Percentiles rank a stretch among this genome's conserved stretches.
These are phyloP conservation scores for Hybognathus amarus DNA, from an alignment of 2,797 vertebrate genomes.

Conservation along the genomic window DNA sequence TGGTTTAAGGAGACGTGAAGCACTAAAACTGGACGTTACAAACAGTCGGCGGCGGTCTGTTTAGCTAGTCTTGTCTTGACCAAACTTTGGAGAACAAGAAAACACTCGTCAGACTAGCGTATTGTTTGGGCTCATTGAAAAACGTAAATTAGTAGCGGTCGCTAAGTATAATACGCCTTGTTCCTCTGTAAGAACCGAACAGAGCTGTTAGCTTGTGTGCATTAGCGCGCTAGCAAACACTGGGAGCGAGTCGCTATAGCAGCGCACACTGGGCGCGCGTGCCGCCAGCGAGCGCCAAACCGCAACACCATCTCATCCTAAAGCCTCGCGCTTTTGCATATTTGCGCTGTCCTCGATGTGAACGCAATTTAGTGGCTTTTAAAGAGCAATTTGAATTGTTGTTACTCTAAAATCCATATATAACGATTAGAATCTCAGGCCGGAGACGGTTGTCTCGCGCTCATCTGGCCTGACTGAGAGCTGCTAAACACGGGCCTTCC, in stretches of 20 bases:
- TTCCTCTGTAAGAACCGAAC: not conserved
- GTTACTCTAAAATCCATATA: not conserved
- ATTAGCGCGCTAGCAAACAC: conserved; percentile 30
- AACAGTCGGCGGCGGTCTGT: not conserved
- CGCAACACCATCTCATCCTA: not conserved
- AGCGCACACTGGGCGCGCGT: not conserved
- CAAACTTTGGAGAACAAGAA: not conserved
- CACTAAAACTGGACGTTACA: not conserved
- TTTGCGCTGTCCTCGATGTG: not conserved
- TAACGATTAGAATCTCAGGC: not conserved
- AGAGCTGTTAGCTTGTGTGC: not conserved
- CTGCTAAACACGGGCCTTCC: conserved; percentile 46
- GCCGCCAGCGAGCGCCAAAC: not conserved
- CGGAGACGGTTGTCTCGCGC: not conserved
- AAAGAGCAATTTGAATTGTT: not conserved
- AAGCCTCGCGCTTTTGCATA: not conserved
- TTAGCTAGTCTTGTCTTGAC: not conserved
- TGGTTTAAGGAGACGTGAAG: not conserved
- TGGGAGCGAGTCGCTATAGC: not conserved
- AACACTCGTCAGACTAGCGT: not conserved
- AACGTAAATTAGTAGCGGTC: not conserved
- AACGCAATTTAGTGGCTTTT: not conserved
- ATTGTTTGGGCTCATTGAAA: not conserved
- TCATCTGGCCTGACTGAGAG: not conserved
- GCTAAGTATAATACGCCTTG: not conserved